Conservation (phyloP, 2,113 vertebrate genomes). For the Pipa parva region DNA sequence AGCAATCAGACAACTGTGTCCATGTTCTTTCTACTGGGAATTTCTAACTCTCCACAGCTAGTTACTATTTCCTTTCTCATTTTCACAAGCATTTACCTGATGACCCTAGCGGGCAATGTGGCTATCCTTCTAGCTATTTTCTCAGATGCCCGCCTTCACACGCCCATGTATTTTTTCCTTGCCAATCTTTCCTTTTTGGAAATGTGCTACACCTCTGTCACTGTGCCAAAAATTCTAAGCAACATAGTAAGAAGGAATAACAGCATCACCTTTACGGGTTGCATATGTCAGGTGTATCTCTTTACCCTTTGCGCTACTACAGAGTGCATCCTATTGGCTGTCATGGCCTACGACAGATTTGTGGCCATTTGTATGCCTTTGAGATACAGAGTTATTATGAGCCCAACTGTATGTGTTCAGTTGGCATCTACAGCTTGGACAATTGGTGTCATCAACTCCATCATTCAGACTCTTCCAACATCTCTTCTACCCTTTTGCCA, state of each 20-base stretch:
- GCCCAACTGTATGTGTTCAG: neutral
- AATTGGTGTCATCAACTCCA: conserved; percentile 45
- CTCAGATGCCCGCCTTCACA: conserved; percentile 41
- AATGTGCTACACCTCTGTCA: conserved; percentile 41
- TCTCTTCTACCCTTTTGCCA: conserved; percentile 48
- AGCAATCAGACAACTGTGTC: neutral
- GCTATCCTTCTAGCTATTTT: conserved; percentile 35
- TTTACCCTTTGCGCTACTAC: conserved; percentile 42
- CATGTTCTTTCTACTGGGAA: conserved; percentile 6
- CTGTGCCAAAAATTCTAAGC: conserved; percentile 45
- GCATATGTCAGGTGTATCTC: conserved; percentile 48
- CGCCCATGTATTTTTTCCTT: conserved; percentile 49
- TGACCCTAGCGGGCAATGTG: conserved; percentile 37
- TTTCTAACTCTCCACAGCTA: neutral
- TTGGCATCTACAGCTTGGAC: conserved; percentile 44
- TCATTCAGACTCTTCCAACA: conserved; percentile 51
- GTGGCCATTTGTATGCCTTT: conserved; percentile 47
- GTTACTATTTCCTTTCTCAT: conserved; percentile 21
- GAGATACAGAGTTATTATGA: conserved; percentile 42
- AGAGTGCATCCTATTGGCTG: conserved; percentile 46
- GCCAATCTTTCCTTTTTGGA: conserved; percentile 44
- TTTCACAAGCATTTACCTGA: conserved; percentile 39
- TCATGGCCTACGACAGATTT: conserved; percentile 49
- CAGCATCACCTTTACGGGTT: too few relatives aligned
- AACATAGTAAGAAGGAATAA: too few relatives aligned